These are phyloP conservation scores for Nemopilema nomurai DNA, from an alignment of 30 jellyfish, hydroid and myxozoan species.

Conservation along the genomic window DNA sequence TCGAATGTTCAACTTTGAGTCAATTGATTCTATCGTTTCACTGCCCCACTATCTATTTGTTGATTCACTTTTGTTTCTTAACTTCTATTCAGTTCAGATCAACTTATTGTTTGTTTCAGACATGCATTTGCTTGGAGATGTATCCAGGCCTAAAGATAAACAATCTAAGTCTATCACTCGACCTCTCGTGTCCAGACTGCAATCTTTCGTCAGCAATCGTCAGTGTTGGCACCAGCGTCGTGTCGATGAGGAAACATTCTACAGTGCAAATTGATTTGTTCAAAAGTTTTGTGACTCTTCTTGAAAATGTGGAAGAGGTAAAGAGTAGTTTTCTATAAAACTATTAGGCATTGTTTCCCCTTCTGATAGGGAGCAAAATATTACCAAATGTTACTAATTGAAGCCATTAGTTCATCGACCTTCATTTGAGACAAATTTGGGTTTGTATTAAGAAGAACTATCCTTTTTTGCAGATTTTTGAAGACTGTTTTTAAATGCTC, in stretches of 20 bases:
- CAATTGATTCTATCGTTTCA: too few relatives aligned
- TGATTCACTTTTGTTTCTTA: not conserved
- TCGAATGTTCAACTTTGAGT: too few relatives aligned
- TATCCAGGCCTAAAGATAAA: slow-evolving; percentile 50
- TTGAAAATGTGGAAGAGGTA: slow-evolving; percentile 54
- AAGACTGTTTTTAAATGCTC: too few relatives aligned
- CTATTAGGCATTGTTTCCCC: slow-evolving; percentile 60
- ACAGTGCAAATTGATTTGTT: slow-evolving; percentile 23
- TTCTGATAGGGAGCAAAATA: too few relatives aligned
- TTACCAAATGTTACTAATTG: too few relatives aligned
- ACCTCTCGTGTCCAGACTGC: slow-evolving; percentile 54
- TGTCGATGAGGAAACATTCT: slow-evolving; percentile 46
- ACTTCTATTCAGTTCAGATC: not conserved
- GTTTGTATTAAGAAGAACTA: too few relatives aligned
- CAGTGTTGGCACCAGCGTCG: slow-evolving; percentile 64
- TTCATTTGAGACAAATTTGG: too few relatives aligned
- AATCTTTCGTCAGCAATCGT: slow-evolving; percentile 41
- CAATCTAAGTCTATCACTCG: slow-evolving; percentile 24
- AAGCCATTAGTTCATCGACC: too few relatives aligned
- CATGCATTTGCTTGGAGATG: slow-evolving; percentile 57
- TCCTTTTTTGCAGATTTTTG: too few relatives aligned
- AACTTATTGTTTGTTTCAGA: slow-evolving; percentile 21
- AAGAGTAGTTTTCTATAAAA: not conserved
- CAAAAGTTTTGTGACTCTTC: slow-evolving; percentile 8
- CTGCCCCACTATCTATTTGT: too few relatives aligned